Base-by-base conservation (phyloP, 2,113 vertebrate genomes). In the Chlamydotis undulata region DNA sequence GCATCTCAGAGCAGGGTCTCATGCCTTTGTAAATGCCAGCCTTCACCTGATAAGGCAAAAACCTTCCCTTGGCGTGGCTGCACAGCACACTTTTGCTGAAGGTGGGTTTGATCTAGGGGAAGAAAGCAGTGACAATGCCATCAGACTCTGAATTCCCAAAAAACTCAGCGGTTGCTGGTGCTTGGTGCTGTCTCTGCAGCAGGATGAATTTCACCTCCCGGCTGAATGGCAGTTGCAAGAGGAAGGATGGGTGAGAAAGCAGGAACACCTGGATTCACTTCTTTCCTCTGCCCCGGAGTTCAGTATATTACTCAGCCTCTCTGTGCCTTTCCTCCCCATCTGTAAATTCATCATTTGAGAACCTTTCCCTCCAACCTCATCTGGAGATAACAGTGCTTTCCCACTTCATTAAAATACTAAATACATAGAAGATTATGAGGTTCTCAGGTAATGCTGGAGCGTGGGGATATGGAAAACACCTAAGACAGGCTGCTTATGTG, bases 331-430 rank as follows among this genome's bases (percentile, higher is more conserved):
- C 64, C 31, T 92, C n/a, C 19, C 37, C 64, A 64, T 39, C 73
- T 92, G 68, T 52, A 87, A 89, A 91, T 74, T 41, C 55, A 67
- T 17, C 7, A 29, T 83, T 43, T 74, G 83, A 83, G 59, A 95
- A 43, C 50, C 28, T 94, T 92, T 74, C 81, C 52, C 80, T 83
- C n/a, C 9, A 0, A 1, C 37, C 33, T 89, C 89, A 64, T 75
- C 87, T 94, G 91, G 77, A 91, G 80, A 65, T 57, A 87, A 19
- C 65, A 45, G 28, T 7, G 65, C 49, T 75, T 92, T 96, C 52
- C 53, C 91, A 89, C 89, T 79, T 93, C 91, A 87, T 73, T 89
- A 77, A 84, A 94, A 76, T 50, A 45, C 52, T 56, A 39, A 89
- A 43, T 70, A n/a, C 35, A 25, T 33, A 35, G 59, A 70, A 43